Conservation (phyloP, 2,888 invertebrate genomes). For the Sphaerophoria rueppellii region DNA sequence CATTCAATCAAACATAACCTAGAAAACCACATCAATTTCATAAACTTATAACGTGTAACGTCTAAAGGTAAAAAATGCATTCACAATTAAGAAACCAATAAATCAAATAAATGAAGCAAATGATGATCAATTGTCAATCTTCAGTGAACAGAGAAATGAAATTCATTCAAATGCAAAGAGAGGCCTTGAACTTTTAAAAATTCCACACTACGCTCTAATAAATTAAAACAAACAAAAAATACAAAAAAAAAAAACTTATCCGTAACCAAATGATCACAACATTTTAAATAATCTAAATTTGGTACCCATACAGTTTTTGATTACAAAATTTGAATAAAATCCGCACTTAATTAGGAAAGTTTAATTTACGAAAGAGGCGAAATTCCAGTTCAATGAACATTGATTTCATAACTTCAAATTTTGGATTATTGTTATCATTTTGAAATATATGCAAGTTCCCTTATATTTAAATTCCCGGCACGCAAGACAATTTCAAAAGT, state of each 20-base stretch:
- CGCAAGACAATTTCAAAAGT: background rate
- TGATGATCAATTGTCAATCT: constrained; percentile 16
- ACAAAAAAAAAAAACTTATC: background rate
- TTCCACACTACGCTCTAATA: constrained; percentile 21
- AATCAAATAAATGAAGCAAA: constrained; percentile 19
- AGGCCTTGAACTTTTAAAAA: constrained; percentile 58
- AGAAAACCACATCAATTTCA: background rate
- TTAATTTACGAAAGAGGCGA: background rate
- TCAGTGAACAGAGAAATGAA: constrained; percentile 16
- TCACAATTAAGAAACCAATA: background rate
- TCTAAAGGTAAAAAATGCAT: background rate
- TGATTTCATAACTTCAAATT: constrained; percentile 2
- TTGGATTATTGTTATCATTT: background rate
- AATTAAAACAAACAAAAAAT: background rate
- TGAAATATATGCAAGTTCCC: background rate
- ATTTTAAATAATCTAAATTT: constrained; percentile 16
- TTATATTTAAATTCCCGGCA: constrained; percentile 16
- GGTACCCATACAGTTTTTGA: constrained; percentile 5
- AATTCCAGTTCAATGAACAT: constrained; percentile 29
- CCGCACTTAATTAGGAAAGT: constrained; percentile 20
- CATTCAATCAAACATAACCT: background rate
- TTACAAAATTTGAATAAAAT: constrained; percentile 14
- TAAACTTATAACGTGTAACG: background rate
- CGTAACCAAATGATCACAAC: background rate
- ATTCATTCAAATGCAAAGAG: constrained; percentile 23